A percentile compares a stretch with the other conserved stretches of the same genome.
Conservation (phyloP, 2,797 vertebrate genomes). For the Synaphobranchus kaupii region DNA sequence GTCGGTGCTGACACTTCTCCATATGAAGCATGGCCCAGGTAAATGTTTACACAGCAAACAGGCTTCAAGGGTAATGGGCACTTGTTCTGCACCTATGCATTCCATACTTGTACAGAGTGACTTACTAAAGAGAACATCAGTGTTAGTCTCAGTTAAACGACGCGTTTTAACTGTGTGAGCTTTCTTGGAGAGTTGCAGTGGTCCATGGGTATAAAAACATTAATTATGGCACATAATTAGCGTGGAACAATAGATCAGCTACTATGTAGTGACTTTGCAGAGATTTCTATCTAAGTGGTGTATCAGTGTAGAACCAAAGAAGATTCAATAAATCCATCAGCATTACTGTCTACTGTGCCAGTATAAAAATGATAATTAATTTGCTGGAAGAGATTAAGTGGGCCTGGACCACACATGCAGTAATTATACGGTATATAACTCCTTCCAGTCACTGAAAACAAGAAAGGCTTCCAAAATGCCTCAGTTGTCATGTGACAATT, state of each 20-base stretch:
- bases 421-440: constrained; percentile 4
- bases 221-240: neutral
- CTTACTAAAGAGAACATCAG: neutral
- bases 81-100: neutral
- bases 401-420: neutral
- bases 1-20: neutral
- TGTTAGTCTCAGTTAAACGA: neutral
- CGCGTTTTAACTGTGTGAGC: neutral
- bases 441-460: neutral
- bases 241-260: neutral
- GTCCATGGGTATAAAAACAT: neutral
- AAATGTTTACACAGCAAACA: neutral
- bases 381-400: neutral
- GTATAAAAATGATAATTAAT: neutral
- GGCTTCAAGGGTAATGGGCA: neutral
- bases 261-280: neutral
- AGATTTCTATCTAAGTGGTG: neutral
- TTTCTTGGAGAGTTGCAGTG: neutral
- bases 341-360: neutral
- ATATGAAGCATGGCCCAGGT: neutral
- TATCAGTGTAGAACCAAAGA: neutral
- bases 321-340: neutral
- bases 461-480: neutral
- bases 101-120: neutral
- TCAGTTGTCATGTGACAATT: neutral